phyloP scores from a whole-genome alignment of 1,140 invertebrate species.

The Drosophila varians region DNA sequence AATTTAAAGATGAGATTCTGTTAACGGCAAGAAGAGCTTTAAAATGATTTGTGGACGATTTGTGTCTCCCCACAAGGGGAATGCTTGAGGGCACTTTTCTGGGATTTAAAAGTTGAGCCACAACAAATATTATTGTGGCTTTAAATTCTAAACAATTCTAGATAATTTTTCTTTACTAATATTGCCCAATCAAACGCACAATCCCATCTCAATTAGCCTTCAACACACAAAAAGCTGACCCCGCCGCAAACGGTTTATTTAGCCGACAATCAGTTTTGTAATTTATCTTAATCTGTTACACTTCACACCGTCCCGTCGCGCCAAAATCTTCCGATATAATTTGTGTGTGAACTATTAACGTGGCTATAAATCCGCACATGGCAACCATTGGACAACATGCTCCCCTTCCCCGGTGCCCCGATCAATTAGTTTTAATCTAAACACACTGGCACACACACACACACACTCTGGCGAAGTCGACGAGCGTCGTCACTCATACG shows the following conservation, averaged over 20 bases:
- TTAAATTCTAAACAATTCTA: background rate
- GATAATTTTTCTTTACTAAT: background rate
- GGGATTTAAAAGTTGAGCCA: no score
- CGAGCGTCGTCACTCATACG: constrained; percentile 66
- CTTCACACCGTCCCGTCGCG: constrained; percentile 19
- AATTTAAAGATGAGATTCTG: constrained; percentile 9
- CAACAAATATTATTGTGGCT: no score
- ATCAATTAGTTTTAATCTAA: constrained; percentile 73
- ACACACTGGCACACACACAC: constrained; percentile 33
- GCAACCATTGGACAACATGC: constrained; percentile 33
- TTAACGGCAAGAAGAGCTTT: background rate
- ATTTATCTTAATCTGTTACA: constrained; percentile 49
- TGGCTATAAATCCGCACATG: constrained; percentile 55
- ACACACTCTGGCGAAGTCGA: constrained; percentile 4
- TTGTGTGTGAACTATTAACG: constrained; percentile 48
- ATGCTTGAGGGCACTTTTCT: background rate
- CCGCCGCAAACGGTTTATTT: background rate
- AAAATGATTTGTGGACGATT: background rate
- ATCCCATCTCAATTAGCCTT: constrained; percentile 11
- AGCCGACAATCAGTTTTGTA: constrained; percentile 22
- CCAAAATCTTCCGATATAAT: constrained; percentile 35
- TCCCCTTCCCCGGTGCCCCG: constrained; percentile 35
- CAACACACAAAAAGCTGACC: background rate
- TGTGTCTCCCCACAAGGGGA: no score
- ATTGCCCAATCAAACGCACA: background rate